Conservation (phyloP, 2,797 vertebrate genomes). For the Urophycis tenuis region DNA sequence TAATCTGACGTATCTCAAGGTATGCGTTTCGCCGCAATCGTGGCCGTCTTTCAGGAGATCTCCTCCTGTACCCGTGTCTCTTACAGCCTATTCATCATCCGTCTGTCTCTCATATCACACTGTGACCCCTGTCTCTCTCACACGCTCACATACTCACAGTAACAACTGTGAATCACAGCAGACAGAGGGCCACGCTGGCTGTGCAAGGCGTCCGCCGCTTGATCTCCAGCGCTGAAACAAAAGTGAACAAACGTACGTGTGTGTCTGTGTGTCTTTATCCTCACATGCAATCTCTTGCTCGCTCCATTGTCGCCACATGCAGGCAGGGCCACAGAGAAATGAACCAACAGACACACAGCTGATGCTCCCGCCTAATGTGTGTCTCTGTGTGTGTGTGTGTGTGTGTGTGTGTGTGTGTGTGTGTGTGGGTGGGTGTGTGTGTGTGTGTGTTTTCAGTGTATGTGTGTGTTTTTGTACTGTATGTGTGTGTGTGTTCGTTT, state of each 20-base stretch:
- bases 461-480: too few species aligned
- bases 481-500: too few species aligned
- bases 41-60: constrained; percentile 3
- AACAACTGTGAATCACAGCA: constrained; percentile 46
- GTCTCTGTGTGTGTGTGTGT: constrained; percentile 5
- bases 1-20: neutral
- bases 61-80: constrained; percentile 17
- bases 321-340: constrained; percentile 44
- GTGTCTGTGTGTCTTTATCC: constrained; percentile 27
- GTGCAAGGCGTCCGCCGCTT: constrained; percentile 60
- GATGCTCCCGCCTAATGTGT: constrained; percentile 19
- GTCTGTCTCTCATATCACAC: neutral
- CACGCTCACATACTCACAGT: constrained; percentile 27
- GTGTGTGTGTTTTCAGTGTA: constrained; percentile 10
- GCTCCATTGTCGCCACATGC: constrained; percentile 41
- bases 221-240: constrained; percentile 58
- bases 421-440: neutral
- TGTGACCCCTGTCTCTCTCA: constrained; percentile 1
- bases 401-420: neutral
- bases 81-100: constrained; percentile 19
- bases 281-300: constrained; percentile 45
- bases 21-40: neutral
- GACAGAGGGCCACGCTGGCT: constrained; percentile 46
- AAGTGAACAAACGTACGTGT: constrained; percentile 34
- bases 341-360: constrained; percentile 52